phyloP scores from a whole-genome alignment of 2,888 invertebrate genomes.

The Tribolium freemani region DNA sequence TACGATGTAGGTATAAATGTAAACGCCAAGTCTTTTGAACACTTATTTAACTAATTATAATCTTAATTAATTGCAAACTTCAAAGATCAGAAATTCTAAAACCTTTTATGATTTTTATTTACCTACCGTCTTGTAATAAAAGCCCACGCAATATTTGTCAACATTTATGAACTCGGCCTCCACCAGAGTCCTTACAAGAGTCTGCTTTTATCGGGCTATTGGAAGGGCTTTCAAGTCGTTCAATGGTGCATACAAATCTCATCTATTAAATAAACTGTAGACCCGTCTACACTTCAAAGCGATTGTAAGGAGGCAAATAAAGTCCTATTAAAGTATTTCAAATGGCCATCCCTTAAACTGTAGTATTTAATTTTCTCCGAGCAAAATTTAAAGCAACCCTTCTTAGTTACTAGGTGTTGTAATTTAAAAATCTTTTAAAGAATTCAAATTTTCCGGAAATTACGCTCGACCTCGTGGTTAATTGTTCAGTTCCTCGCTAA shows the following conservation, averaged over 20 bases:
- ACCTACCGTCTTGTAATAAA: neutral
- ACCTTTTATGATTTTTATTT: neutral
- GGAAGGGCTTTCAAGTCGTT: slow-evolving; percentile 42
- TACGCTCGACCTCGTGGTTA: neutral
- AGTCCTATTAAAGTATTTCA: slow-evolving; percentile 38
- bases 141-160: slow-evolving; percentile 24
- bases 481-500: neutral
- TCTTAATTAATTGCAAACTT: too few species aligned
- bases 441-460: neutral
- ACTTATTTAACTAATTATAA: too few species aligned
- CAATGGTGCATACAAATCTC: slow-evolving; percentile 45
- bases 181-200: slow-evolving; percentile 29
- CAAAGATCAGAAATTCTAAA: too few species aligned
- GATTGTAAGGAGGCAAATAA: slow-evolving; percentile 39
- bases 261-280: slow-evolving; percentile 44
- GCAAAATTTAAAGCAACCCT: neutral
- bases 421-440: neutral
- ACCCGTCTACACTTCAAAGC: slow-evolving; percentile 39
- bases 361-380: slow-evolving; percentile 21
- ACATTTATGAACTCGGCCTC: slow-evolving; percentile 23
- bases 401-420: neutral
- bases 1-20: too few species aligned
- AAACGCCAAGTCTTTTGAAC: too few species aligned
- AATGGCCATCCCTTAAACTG: slow-evolving; percentile 16
- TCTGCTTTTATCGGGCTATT: slow-evolving; percentile 42